These are phyloP conservation scores for Whitmania pigra DNA, from an alignment of 1,140 invertebrate genomes.

Conservation along the genomic window DNA sequence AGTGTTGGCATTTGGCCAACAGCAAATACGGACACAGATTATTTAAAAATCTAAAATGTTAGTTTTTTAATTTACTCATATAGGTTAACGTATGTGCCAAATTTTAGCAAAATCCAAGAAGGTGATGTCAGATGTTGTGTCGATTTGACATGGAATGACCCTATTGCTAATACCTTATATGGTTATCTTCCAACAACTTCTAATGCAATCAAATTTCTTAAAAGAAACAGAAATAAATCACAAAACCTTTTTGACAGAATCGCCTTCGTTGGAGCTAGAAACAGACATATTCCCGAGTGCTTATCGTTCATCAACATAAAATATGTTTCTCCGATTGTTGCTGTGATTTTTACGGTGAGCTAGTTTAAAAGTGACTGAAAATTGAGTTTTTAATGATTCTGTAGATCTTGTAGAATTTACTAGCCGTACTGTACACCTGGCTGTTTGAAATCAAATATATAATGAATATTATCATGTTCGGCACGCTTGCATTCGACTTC, in stretches of 20 bases:
- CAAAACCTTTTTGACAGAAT: slow-evolving; percentile 10
- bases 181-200: neutral
- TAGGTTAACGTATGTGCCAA: too few relatives aligned
- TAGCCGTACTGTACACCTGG: neutral
- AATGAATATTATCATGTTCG: neutral
- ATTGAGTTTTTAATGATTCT: neutral
- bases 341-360: slow-evolving; percentile 8
- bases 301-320: slow-evolving; percentile 12
- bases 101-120: too few relatives aligned
- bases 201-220: neutral
- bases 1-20: too few relatives aligned
- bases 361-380: neutral
- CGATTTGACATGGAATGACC: too few relatives aligned
- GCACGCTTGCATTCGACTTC: neutral
- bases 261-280: slow-evolving; percentile 16
- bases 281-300: slow-evolving; percentile 13
- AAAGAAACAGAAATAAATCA: neutral
- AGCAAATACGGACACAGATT: too few relatives aligned
- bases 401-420: neutral
- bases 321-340: slow-evolving; percentile 11
- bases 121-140: too few relatives aligned
- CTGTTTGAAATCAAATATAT: neutral
- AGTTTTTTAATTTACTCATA: too few relatives aligned
- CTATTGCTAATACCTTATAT: too few relatives aligned
- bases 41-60: too few relatives aligned